Conservation (phyloP, 2,888 invertebrate genomes). For the Ferdinandea cuprea region DNA sequence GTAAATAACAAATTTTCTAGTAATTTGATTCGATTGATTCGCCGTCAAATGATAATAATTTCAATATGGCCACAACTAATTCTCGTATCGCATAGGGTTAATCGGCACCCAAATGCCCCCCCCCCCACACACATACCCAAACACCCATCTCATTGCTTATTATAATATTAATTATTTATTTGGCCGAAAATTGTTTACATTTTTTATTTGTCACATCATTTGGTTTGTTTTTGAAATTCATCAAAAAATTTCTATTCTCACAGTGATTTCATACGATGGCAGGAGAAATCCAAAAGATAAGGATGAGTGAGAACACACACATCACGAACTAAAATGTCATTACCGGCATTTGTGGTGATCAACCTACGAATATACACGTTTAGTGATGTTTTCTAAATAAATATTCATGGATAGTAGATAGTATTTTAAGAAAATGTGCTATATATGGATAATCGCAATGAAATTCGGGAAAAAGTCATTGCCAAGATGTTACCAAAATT, state of each 20-base stretch:
- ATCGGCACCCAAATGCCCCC: background rate
- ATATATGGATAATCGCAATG: background rate
- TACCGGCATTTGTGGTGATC: conserved; percentile 43
- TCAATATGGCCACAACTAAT: no score
- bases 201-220: conserved; percentile 70
- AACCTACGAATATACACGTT: conserved; percentile 5
- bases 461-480: background rate
- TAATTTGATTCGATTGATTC: no score
- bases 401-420: no score
- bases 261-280: conserved; percentile 24
- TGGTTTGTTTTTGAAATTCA: conserved; percentile 50
- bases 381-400: background rate
- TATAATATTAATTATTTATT: conserved; percentile 10
- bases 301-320: conserved; percentile 3
- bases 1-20: no score
- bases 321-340: conserved; percentile 49
- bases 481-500: background rate
- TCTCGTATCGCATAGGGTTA: no score
- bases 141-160: conserved; percentile 4
- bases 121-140: no score
- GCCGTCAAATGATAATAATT: no score
- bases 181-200: conserved; percentile 45
- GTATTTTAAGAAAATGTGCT: no score
- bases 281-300: conserved; percentile 10
- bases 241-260: conserved; percentile 48